Evolutionary conservation across 2,888 invertebrate species (phyloP).

Genomic region (Philopedon plagiatum): DNA sequence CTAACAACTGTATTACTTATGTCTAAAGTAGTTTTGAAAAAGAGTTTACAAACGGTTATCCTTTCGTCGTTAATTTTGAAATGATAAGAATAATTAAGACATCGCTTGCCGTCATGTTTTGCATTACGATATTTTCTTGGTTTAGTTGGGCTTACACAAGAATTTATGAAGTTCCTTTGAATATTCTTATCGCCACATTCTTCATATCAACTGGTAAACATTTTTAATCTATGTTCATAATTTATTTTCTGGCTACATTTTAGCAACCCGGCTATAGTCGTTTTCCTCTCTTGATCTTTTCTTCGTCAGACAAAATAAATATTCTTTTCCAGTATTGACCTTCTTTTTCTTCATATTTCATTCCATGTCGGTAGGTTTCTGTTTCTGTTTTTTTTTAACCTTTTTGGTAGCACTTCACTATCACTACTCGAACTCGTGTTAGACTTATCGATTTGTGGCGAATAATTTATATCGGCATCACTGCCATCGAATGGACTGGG

Average conservation of each 20-base stretch:
- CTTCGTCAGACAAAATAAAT: neutral
- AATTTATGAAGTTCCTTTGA: neutral
- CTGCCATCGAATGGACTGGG: neutral
- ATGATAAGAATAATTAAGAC: too few species aligned
- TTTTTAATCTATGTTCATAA: neutral
- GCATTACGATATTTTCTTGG: neutral
- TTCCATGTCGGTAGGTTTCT: neutral
- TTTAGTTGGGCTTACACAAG: neutral
- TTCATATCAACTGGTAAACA: neutral
- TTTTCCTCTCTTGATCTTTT: neutral
- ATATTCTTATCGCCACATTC: neutral
- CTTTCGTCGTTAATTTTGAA: too few species aligned
- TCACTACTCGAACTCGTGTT: neutral
- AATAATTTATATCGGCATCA: neutral
- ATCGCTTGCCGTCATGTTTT: neutral
- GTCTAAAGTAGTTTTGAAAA: too few species aligned
- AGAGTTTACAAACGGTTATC: too few species aligned
- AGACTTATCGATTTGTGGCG: neutral
- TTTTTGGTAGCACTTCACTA: neutral
- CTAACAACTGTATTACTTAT: too few species aligned
- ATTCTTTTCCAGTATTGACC: conserved; percentile 1
- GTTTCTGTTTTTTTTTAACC: neutral
- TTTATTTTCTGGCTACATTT: neutral
- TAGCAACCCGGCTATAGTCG: neutral
- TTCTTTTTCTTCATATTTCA: neutral